phyloP scores from a whole-genome alignment of 2,888 invertebrate species.

The Tyria jacobaeae region DNA sequence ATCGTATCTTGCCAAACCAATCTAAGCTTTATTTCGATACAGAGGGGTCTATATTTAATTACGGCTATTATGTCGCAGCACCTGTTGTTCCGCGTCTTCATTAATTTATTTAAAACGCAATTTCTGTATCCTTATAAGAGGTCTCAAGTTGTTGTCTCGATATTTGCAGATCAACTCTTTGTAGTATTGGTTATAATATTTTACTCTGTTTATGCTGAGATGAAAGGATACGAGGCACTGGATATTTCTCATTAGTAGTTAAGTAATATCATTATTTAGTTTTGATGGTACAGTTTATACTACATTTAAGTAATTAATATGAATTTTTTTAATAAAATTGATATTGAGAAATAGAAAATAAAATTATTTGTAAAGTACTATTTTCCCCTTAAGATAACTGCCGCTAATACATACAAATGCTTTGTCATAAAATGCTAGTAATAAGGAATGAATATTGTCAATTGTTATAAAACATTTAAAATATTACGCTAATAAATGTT shows the following conservation, averaged over 20 bases:
- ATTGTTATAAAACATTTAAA: too few species aligned
- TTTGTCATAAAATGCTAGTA: too few species aligned
- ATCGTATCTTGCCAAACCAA: conserved; percentile 13
- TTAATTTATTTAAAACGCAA: conserved; percentile 41
- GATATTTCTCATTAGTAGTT: not conserved
- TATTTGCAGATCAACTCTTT: conserved; percentile 26
- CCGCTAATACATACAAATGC: too few species aligned
- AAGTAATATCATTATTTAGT: not conserved
- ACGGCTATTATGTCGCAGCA: conserved; percentile 11
- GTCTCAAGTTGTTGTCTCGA: conserved; percentile 29
- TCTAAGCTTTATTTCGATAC: not conserved
- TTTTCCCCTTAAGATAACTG: too few species aligned
- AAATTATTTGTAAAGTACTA: too few species aligned
- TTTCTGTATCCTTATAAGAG: conserved; percentile 31
- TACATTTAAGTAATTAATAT: not conserved
- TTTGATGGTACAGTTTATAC: not conserved
- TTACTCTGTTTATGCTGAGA: conserved; percentile 2
- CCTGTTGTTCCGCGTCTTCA: conserved; percentile 40
- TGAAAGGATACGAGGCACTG: not conserved
- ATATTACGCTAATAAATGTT: too few species aligned
- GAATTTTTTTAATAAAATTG: not conserved
- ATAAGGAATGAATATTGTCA: too few species aligned
- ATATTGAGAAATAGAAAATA: too few species aligned
- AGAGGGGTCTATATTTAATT: conserved; percentile 22
- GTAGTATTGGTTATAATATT: conserved; percentile 13